These are phyloP conservation scores for Aphelocoma californica DNA, from an alignment of 2,797 vertebrate genomes.

Conservation along the genomic window DNA sequence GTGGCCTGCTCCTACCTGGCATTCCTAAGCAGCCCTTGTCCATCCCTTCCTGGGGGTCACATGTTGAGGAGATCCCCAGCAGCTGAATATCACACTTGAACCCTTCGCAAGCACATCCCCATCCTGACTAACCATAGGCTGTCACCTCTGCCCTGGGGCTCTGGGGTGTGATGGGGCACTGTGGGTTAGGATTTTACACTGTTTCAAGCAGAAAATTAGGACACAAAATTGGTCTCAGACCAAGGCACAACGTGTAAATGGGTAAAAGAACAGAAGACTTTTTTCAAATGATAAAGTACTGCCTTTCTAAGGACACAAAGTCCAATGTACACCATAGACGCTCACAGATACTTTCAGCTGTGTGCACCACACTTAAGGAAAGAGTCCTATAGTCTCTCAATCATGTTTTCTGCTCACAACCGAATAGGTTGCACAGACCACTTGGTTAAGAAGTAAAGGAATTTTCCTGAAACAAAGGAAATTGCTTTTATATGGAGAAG, in stretches of 20 bases:
- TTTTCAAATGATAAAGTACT: not conserved
- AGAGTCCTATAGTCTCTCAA: not conserved
- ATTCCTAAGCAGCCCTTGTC: rapidly evolving
- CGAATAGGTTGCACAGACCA: not conserved
- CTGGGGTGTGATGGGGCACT: too few relatives aligned
- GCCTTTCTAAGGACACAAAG: not conserved
- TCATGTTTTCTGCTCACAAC: not conserved
- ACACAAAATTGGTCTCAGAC: not conserved
- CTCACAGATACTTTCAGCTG: not conserved
- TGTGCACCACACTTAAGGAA: not conserved
- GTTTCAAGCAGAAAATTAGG: not conserved
- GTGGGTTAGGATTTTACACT: not conserved
- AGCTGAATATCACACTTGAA: not conserved
- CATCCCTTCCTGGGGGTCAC: not conserved
- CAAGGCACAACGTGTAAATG: rapidly evolving
- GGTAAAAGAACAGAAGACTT: not conserved
- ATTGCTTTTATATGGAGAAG: not conserved
- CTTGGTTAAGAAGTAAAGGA: not conserved
- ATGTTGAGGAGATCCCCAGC: rapidly evolving
- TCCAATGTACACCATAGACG: not conserved
- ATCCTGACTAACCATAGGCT: not conserved
- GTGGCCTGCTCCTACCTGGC: not conserved
- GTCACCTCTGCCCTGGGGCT: not conserved
- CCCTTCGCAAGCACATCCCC: not conserved
- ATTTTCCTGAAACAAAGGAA: not conserved